Percentiles rank a stretch among this genome's conserved stretches.
phyloP scores from a whole-genome alignment of 2,113 vertebrate genomes.

The Salvelinus fontinalis region DNA sequence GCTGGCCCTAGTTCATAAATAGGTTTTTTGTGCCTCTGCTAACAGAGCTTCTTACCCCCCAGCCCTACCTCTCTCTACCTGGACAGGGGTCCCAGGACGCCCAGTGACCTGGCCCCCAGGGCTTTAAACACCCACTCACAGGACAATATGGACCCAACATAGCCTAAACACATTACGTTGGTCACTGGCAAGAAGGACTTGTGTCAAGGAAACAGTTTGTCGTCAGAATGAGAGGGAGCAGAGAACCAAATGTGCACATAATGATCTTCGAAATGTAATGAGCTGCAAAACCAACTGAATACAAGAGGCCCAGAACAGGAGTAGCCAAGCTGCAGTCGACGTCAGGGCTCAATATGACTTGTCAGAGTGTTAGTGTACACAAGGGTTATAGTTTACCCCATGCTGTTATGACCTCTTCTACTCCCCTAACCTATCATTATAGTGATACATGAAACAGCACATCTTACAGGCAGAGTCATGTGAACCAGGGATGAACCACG shows the following conservation, averaged over 20 bases:
- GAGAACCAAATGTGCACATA: neutral
- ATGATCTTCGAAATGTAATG: neutral
- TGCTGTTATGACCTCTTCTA: neutral
- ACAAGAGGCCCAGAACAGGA: no score
- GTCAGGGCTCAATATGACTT: no score
- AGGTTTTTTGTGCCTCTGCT: slow-evolving; percentile 4
- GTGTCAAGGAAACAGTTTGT: neutral
- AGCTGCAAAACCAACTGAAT: no score
- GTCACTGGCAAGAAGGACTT: neutral
- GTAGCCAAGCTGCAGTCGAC: no score
- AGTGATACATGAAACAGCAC: neutral
- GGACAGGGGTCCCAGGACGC: neutral
- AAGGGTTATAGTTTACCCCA: neutral
- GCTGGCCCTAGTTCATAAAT: neutral
- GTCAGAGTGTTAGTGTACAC: no score
- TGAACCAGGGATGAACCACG: neutral
- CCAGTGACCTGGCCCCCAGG: neutral
- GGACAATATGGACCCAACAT: neutral
- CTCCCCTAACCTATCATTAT: neutral
- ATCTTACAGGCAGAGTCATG: neutral
- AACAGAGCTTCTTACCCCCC: neutral
- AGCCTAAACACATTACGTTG: neutral
- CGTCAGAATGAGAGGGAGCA: neutral
- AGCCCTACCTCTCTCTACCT: neutral
- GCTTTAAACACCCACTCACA: neutral